These are phyloP conservation scores for Odocoileus virginianus DNA, from an alignment of 2,113 vertebrate genomes.

Conservation along the genomic window DNA sequence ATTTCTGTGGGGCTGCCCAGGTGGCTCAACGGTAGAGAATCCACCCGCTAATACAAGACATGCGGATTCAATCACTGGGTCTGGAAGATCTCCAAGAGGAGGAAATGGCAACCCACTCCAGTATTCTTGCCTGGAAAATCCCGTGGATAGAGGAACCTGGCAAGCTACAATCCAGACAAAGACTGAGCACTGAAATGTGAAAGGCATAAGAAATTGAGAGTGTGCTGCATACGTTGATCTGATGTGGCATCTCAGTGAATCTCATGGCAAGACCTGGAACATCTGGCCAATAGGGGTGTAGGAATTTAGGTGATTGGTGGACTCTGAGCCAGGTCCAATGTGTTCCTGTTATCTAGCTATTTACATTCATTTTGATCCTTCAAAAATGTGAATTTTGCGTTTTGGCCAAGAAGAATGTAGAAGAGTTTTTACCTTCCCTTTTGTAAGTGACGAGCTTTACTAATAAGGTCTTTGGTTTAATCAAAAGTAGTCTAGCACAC, in stretches of 20 bases:
- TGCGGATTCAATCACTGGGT: not conserved
- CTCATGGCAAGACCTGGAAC: not conserved
- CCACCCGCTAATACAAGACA: not conserved
- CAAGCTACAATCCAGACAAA: not conserved
- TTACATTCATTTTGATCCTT: not conserved
- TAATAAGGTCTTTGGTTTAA: not conserved
- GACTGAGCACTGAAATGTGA: not conserved
- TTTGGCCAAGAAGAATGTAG: not conserved
- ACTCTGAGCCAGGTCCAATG: not conserved
- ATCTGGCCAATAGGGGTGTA: not conserved
- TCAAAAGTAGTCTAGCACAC: not conserved
- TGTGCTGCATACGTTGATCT: not conserved
- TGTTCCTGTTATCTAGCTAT: not conserved
- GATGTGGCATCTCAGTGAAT: not conserved
- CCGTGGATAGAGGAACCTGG: not conserved
- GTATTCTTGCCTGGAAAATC: not conserved
- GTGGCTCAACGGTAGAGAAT: not conserved
- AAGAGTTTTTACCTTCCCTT: not conserved
- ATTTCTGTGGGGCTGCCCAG: not conserved
- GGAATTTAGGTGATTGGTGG: not conserved
- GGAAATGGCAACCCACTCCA: not conserved
- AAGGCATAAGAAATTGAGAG: not conserved
- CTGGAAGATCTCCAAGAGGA: not conserved
- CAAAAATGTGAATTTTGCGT: not conserved
- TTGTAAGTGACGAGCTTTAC: not conserved